Evolutionary conservation across 1,140 invertebrate species (phyloP).

Genomic region (Drosophila gunungcola): DNA sequence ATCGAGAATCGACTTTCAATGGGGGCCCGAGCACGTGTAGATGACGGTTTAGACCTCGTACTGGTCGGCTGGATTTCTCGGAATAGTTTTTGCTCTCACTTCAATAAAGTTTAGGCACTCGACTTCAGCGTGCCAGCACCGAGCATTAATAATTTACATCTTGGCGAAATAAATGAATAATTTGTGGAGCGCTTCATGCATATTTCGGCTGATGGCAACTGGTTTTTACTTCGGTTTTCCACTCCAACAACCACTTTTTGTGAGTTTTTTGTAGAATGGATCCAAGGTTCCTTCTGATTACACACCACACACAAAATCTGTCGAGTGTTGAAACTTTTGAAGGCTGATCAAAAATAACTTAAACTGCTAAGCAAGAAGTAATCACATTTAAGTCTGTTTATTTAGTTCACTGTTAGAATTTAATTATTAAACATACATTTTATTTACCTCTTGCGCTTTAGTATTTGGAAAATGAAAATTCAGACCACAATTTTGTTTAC

Average conservation of each 20-base stretch:
- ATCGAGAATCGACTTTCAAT: constrained; percentile 19
- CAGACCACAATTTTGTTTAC: constrained; percentile 42
- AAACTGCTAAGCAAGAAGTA: constrained; percentile 1
- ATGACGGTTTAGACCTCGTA: constrained; percentile 22
- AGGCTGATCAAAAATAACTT: constrained; percentile 2
- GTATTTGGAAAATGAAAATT: constrained; percentile 18
- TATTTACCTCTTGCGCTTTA: constrained; percentile 29
- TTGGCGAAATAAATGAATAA: constrained; percentile 37
- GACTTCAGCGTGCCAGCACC: constrained; percentile 12
- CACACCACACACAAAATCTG: constrained; percentile 24
- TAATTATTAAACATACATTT: background rate
- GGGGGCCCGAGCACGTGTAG: constrained; percentile 18
- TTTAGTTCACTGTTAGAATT: background rate
- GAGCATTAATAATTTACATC: constrained; percentile 29
- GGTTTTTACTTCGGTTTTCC: constrained; percentile 34
- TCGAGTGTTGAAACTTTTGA: constrained; percentile 13
- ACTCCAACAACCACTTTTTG: constrained; percentile 40
- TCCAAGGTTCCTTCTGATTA: constrained; percentile 40
- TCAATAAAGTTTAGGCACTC: constrained; percentile 12
- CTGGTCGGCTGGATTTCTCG: constrained; percentile 9
- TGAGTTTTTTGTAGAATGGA: constrained; percentile 10
- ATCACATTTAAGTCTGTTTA: background rate
- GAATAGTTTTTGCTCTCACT: constrained; percentile 15
- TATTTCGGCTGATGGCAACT: constrained; percentile 33
- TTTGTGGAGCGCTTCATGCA: constrained; percentile 20